Percentiles rank a stretch among this genome's conserved stretches.
These are phyloP conservation scores for Hydriomena furcata DNA, from an alignment of 2,888 invertebrate genomes.

Conservation along the genomic window DNA sequence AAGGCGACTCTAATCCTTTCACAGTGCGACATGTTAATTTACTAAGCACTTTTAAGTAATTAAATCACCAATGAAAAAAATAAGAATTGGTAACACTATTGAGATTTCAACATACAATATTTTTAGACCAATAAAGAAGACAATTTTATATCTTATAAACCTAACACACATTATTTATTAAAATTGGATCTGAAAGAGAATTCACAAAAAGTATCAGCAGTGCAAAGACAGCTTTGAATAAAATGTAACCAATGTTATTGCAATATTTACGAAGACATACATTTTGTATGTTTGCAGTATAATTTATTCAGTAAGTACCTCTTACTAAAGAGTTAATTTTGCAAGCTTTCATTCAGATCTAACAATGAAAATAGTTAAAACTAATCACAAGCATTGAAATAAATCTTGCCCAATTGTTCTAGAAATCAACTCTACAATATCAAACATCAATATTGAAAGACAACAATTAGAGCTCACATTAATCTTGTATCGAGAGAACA, in stretches of 20 bases:
- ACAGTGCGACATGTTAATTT: too few species aligned
- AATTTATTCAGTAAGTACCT: slow-evolving; percentile 40
- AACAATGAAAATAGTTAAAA: slow-evolving; percentile 50
- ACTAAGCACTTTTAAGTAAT: too few species aligned
- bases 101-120: neutral
- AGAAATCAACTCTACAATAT: slow-evolving; percentile 44
- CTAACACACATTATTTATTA: slow-evolving; percentile 67
- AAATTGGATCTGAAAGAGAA: slow-evolving; percentile 75
- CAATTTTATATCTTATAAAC: slow-evolving; percentile 46
- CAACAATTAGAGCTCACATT: slow-evolving; percentile 40
- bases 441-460: slow-evolving; percentile 49
- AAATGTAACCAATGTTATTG: slow-evolving; percentile 28
- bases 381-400: slow-evolving; percentile 43
- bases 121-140: slow-evolving; percentile 55
- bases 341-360: slow-evolving; percentile 76
- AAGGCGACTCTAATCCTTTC: neutral
- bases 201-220: slow-evolving; percentile 59
- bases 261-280: slow-evolving; percentile 23
- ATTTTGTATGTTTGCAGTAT: slow-evolving; percentile 23
- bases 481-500: slow-evolving; percentile 29
- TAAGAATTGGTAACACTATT: too few species aligned
- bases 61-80: too few species aligned
- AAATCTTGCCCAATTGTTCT: slow-evolving; percentile 43
- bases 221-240: slow-evolving; percentile 33
- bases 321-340: slow-evolving; percentile 49